Evolutionary conservation across 92 coral and sea anemone genomes (phyloP).

Genomic region (Diadumene lineata): DNA sequence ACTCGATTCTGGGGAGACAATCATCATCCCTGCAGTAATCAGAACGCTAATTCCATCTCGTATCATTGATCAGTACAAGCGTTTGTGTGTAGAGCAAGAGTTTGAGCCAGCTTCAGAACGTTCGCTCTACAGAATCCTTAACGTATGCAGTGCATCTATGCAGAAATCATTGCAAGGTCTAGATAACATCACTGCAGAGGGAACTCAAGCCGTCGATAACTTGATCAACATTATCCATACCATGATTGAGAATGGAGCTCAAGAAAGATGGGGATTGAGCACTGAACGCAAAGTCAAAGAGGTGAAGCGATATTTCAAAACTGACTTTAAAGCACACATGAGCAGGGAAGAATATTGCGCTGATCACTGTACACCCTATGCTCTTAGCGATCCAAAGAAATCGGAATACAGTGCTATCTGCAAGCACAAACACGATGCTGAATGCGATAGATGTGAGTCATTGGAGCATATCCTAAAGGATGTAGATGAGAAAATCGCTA

Average conservation of each 20-base stretch:
- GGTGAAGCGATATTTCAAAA: slow-evolving; percentile 36
- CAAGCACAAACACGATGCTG: slow-evolving; percentile 32
- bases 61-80: slow-evolving; percentile 30
- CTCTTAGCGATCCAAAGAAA: slow-evolving; percentile 36
- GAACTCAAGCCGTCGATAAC: slow-evolving; percentile 37
- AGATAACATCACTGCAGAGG: slow-evolving; percentile 25
- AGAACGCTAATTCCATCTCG: slow-evolving; percentile 32
- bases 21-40: slow-evolving; percentile 25
- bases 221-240: background rate
- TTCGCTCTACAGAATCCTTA: slow-evolving; percentile 41
- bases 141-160: slow-evolving; percentile 48
- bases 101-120: slow-evolving; percentile 31
- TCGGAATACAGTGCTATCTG: slow-evolving; percentile 26
- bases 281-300: background rate
- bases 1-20: slow-evolving; percentile 30
- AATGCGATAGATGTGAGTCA: slow-evolving; percentile 36
- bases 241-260: background rate
- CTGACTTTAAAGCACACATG: slow-evolving; percentile 41
- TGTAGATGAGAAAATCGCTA: background rate
- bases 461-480: slow-evolving; percentile 16
- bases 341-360: slow-evolving; percentile 31
- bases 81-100: slow-evolving; percentile 9
- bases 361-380: slow-evolving; percentile 32
- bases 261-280: background rate
- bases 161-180: slow-evolving; percentile 28